phyloP scores from a whole-genome alignment of 2,797 vertebrate species.

The Ceryle rudis region DNA sequence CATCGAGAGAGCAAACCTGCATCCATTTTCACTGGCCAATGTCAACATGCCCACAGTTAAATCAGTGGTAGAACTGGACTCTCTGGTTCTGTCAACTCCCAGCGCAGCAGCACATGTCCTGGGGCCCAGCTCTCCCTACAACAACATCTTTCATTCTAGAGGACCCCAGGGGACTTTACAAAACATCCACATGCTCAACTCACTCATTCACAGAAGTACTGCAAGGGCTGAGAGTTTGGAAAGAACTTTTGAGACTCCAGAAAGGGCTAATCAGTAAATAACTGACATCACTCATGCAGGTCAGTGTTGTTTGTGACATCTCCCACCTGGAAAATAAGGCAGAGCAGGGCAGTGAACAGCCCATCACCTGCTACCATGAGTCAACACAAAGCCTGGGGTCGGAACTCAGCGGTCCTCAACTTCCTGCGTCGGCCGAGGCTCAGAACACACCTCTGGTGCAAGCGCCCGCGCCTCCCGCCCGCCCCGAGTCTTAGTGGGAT shows the following conservation, averaged over 20 bases:
- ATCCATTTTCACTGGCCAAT: constrained; percentile 50
- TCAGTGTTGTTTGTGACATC: constrained; percentile 69
- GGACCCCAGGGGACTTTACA: constrained; percentile 67
- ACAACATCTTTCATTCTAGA: constrained; percentile 53
- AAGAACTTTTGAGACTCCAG: constrained; percentile 72
- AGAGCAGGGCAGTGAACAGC: constrained; percentile 74
- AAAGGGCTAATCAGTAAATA: constrained; percentile 72
- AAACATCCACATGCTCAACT: constrained; percentile 69
- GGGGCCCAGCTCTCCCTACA: constrained; percentile 58
- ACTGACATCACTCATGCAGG: constrained; percentile 70
- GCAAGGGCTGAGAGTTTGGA: constrained; percentile 71
- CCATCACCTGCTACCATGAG: constrained; percentile 64
- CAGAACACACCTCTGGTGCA: not conserved
- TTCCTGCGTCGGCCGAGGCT: constrained; percentile 26
- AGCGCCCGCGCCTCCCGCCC: not conserved
- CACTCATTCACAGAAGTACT: constrained; percentile 71
- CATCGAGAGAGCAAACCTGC: constrained; percentile 51
- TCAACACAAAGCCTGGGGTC: constrained; percentile 58
- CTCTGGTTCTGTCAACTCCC: constrained; percentile 71
- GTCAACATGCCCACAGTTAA: constrained; percentile 48
- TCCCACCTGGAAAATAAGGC: constrained; percentile 75
- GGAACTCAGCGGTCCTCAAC: constrained; percentile 44
- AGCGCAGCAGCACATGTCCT: constrained; percentile 60
- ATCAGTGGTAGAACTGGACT: constrained; percentile 54
- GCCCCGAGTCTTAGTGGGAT: not conserved